These are phyloP conservation scores for Pollenia amentaria DNA, from an alignment of 2,888 invertebrate species.

Conservation along the genomic window DNA sequence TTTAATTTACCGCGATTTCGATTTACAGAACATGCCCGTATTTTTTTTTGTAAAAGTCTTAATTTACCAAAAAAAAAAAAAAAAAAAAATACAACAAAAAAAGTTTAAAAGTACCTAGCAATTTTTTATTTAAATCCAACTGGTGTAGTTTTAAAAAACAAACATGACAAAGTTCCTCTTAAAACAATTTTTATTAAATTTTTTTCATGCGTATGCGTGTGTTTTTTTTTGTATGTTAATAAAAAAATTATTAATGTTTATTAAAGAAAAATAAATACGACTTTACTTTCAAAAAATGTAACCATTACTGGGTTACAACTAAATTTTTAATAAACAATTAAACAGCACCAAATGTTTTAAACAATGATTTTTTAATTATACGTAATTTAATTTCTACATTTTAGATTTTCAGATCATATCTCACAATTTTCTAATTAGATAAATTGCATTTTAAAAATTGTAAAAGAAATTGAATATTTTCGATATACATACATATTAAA, in stretches of 20 bases:
- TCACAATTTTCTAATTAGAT: too few species aligned
- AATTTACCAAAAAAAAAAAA: too few species aligned
- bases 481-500: too few species aligned
- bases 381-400: background rate
- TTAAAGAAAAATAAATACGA: constrained; percentile 22
- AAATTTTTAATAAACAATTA: background rate
- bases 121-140: background rate
- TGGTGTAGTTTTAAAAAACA: constrained; percentile 46
- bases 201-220: constrained; percentile 6
- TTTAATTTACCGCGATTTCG: too few species aligned
- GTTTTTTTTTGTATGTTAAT: background rate
- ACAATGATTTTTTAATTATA: background rate
- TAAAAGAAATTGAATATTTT: too few species aligned
- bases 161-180: constrained; percentile 52
- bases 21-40: too few species aligned
- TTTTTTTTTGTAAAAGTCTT: too few species aligned
- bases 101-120: background rate
- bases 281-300: constrained; percentile 7
- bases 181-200: background rate
- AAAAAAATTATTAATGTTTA: constrained; percentile 22
- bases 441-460: background rate
- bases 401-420: too few species aligned
- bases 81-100: too few species aligned
- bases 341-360: constrained; percentile 25
- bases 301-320: background rate